These are phyloP conservation scores for Bombus confusus DNA, from an alignment of 1,140 invertebrate species.

Conservation along the genomic window DNA sequence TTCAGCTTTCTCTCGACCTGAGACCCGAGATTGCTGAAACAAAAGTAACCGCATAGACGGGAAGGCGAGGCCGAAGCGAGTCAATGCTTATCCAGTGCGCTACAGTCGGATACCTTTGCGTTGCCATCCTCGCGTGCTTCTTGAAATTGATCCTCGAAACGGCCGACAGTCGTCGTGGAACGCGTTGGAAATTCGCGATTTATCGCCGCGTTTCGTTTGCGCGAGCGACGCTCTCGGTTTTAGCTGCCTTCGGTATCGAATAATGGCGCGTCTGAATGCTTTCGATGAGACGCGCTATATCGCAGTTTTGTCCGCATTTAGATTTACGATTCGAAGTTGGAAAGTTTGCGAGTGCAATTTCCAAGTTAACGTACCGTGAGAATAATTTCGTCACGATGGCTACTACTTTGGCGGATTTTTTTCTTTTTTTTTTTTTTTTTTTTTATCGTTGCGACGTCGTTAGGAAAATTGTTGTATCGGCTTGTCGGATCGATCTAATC, in stretches of 20 bases:
- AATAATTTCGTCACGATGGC: neutral
- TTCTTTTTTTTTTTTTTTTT: neutral
- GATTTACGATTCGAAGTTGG: neutral
- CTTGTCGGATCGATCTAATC: neutral
- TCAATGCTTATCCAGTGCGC: constrained; percentile 43
- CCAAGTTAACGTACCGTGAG: neutral
- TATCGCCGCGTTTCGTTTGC: constrained; percentile 31
- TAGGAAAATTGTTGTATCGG: neutral
- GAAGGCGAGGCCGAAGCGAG: constrained; percentile 12
- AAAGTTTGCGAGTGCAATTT: neutral
- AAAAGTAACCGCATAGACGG: constrained; percentile 38
- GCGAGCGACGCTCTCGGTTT: constrained; percentile 10
- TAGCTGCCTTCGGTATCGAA: neutral
- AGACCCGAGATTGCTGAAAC: constrained; percentile 32
- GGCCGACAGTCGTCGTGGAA: neutral
- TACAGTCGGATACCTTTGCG: constrained; percentile 2
- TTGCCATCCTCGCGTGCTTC: constrained; percentile 13
- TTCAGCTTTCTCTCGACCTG: constrained; percentile 23
- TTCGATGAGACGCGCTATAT: neutral
- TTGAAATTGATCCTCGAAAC: constrained; percentile 50
- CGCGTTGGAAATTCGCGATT: constrained; percentile 39
- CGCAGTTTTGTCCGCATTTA: neutral
- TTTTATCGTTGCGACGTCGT: neutral
- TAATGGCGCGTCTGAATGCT: neutral
- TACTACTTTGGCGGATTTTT: neutral